Percentiles rank a stretch among this genome's conserved stretches.
phyloP scores from a whole-genome alignment of 1,140 invertebrate genomes.

The Drosophila carrolli region DNA sequence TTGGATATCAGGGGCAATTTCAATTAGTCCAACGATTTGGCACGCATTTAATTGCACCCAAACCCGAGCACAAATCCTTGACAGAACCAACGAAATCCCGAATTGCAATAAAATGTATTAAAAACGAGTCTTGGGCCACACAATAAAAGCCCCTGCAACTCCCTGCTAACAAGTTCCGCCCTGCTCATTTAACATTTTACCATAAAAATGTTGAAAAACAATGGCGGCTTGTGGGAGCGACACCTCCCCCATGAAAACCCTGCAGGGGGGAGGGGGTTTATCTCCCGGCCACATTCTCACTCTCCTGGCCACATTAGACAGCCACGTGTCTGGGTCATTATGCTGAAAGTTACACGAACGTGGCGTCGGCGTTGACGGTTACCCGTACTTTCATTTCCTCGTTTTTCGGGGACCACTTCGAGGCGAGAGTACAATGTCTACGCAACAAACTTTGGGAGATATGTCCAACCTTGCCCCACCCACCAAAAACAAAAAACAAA shows the following conservation, averaged over 20 bases:
- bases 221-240: constrained; percentile 25
- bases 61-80: constrained; percentile 41
- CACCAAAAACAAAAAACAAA: constrained; percentile 3
- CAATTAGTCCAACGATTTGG: constrained; percentile 71
- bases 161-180: constrained; percentile 2
- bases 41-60: constrained; percentile 71
- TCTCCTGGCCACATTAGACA: constrained; percentile 76
- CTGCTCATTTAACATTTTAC: constrained; percentile 71
- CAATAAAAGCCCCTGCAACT: constrained; percentile 38
- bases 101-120: constrained; percentile 81
- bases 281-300: constrained; percentile 40
- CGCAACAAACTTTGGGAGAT: constrained; percentile 14
- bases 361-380: constrained; percentile 72
- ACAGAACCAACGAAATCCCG: constrained; percentile 40
- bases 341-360: constrained; percentile 79
- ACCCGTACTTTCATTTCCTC: constrained; percentile 19
- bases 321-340: constrained; percentile 84
- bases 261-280: neutral
- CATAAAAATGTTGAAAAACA: constrained; percentile 76
- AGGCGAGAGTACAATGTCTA: constrained; percentile 27
- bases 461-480: constrained; percentile 34
- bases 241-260: constrained; percentile 1
- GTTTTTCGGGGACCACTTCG: constrained; percentile 12
- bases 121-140: constrained; percentile 59
- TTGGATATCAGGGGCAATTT: constrained; percentile 70